Conservation (phyloP, 2,888 invertebrate species). For the Calephelis perditalis region DNA sequence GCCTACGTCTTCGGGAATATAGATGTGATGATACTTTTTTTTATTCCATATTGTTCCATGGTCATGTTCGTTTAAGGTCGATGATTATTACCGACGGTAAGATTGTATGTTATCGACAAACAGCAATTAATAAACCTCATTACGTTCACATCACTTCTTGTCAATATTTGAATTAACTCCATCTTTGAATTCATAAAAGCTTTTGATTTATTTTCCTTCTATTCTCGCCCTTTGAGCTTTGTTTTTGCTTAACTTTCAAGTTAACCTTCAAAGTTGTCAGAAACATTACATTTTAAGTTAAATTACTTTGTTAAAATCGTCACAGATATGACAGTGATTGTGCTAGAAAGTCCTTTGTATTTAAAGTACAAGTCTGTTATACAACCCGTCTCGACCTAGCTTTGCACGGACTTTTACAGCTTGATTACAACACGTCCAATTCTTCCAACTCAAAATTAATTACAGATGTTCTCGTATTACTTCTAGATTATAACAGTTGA, state of each 20-base stretch:
- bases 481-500: too few relatives aligned
- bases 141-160: not conserved
- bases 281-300: slow-evolving; percentile 1
- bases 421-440: too few relatives aligned
- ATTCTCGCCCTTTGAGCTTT: slow-evolving; percentile 7
- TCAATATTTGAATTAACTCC: slow-evolving; percentile 5
- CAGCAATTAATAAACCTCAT: not conserved
- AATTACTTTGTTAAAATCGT: slow-evolving; percentile 7
- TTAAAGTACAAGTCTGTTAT: not conserved
- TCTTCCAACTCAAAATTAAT: too few relatives aligned
- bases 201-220: slow-evolving; percentile 4
- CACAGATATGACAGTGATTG: slow-evolving; percentile 6
- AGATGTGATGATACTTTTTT: too few relatives aligned
- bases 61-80: too few relatives aligned
- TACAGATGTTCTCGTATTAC: too few relatives aligned
- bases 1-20: too few relatives aligned
- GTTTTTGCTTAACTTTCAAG: not conserved
- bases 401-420: too few relatives aligned
- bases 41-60: too few relatives aligned
- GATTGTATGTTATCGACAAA: not conserved
- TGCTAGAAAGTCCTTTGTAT: not conserved
- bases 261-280: slow-evolving; percentile 3
- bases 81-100: too few relatives aligned
- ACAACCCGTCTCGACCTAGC: not conserved
- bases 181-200: slow-evolving; percentile 8